Evolutionary conservation across 2,113 vertebrate genomes (phyloP), one percentile per base, ranked within the genome.

Genomic region (Anas platyrhynchos): DNA sequence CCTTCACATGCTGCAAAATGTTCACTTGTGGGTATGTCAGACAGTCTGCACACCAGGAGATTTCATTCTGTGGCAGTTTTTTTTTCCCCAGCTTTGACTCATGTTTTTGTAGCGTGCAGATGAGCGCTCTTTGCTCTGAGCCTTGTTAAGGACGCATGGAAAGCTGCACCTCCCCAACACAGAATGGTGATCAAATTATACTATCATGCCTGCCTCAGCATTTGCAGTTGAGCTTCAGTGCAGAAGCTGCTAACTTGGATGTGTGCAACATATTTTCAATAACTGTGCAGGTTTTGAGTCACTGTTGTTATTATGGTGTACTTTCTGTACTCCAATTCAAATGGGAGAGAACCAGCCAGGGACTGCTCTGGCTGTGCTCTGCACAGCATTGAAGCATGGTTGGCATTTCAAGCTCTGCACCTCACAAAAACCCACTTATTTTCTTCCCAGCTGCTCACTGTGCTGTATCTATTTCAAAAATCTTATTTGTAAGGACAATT

Each of bases 11-110:
- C 50, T 79, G 44, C 52, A 61, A 61, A 83, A 44, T 16, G 2
- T 23, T 50, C 7, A 10, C 6, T 20, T 0, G 0, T 21, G 20
- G 16, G 7, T 16, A 34, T 6, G 17, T 56, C 50, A 71, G 50
- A 44, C 1, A 0, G 1, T n/a, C 48, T 63, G 55, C 43, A 68
- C 0, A 0, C 9, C 16, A 78, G 12, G 43, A 85, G 21, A 43
- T 52, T 69, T 69, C 50, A 50, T 48, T 29, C 31, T 31, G 14
- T 25, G 50, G 13, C 22, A 13, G 7, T 69, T 81, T 69, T 43
- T 43, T 29, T 44, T 62, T 48, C 38, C 56, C 55, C 65, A 48
- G 9, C 34, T 66, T 23, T 48, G 44, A 22, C 31, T 4, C 3
- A 6, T 38, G 4, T 48, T 80, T 83, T 44, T 38, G 50, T 50